phyloP scores from a whole-genome alignment of 2,797 vertebrate species.

The Podargus strigoides region DNA sequence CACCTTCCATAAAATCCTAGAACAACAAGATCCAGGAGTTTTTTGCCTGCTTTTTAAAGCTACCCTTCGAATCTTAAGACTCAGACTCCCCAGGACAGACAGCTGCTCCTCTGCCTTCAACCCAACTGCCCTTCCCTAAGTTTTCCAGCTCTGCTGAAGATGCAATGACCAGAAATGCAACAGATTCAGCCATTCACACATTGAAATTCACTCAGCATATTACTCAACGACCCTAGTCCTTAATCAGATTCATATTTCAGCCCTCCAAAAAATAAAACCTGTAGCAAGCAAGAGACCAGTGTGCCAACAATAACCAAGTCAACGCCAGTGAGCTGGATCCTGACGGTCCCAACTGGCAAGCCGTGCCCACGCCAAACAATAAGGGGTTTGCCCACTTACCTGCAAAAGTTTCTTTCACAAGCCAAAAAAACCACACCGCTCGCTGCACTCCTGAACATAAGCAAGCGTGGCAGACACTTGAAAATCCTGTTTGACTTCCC shows the following conservation, averaged over 20 bases:
- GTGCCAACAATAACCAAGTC: background rate
- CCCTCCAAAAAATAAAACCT: background rate
- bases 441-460: background rate
- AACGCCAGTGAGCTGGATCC: background rate
- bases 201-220: background rate
- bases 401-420: background rate
- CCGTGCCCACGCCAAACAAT: background rate
- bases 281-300: background rate
- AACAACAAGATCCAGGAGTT: background rate
- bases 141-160: background rate
- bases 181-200: background rate
- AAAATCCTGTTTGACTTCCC: background rate
- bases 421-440: background rate
- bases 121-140: background rate
- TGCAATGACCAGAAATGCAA: background rate
- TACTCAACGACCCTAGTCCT: background rate
- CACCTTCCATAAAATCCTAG: background rate
- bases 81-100: background rate
- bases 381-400: background rate
- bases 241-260: background rate
- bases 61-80: background rate
- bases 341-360: fast-evolving
- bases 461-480: background rate
- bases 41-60: background rate
- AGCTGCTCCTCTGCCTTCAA: background rate